phyloP scores from a whole-genome alignment of 2,797 vertebrate species.

The Siniperca scherzeri region DNA sequence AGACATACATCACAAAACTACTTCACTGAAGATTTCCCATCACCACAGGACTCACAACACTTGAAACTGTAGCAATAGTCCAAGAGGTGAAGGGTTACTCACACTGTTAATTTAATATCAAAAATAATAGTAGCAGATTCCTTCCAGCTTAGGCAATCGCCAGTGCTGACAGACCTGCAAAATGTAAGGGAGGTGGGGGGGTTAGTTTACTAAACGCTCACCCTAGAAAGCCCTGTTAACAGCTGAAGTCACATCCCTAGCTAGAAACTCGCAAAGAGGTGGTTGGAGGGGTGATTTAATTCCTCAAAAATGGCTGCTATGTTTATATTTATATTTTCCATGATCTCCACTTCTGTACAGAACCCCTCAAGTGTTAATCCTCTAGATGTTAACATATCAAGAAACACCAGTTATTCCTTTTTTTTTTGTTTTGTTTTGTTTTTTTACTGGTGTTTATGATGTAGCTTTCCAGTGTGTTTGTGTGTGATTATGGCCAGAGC shows the following conservation, averaged over 20 bases:
- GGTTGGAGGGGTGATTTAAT: conserved; percentile 54
- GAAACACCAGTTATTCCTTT: conserved; percentile 2
- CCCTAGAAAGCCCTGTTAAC: conserved; percentile 20
- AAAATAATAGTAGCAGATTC: not conserved
- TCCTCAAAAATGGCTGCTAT: conserved; percentile 79
- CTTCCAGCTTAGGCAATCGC: not conserved
- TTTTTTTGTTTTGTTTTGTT: no score
- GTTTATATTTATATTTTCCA: conserved; percentile 72
- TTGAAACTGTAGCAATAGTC: conserved; percentile 23
- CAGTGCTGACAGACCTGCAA: not conserved
- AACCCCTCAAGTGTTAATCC: conserved; percentile 65
- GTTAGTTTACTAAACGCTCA: not conserved
- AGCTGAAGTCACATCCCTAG: conserved; percentile 23
- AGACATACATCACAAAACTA: not conserved
- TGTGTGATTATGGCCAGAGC: not conserved
- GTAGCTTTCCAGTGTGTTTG: not conserved
- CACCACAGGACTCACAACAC: conserved; percentile 1
- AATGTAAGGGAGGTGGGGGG: not conserved
- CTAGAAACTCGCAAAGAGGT: conserved; percentile 47
- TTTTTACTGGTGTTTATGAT: not conserved
- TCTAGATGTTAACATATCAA: conserved; percentile 45
- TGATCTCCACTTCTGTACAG: conserved; percentile 70
- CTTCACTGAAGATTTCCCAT: not conserved
- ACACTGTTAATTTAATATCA: not conserved
- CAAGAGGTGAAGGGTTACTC: conserved; percentile 9